Evolutionary conservation across 2,797 vertebrate genomes (phyloP).

Genomic region (Sebastes minor): DNA sequence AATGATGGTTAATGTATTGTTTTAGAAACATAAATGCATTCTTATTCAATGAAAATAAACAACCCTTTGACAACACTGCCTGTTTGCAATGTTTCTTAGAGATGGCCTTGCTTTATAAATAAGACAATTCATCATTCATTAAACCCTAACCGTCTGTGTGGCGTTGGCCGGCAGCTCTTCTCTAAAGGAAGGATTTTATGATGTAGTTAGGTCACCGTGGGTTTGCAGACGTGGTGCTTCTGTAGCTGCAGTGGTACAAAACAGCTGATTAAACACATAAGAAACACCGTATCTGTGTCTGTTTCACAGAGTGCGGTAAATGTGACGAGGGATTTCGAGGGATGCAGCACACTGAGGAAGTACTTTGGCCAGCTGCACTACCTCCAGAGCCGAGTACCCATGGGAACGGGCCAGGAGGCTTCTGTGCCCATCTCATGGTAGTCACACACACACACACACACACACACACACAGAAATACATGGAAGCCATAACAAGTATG

Average conservation of each 20-base stretch:
- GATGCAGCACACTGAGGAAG: constrained; percentile 95
- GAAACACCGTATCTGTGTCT: not conserved
- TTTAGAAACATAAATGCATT: too few relatives aligned
- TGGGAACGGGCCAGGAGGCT: constrained; percentile 91
- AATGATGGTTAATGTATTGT: too few relatives aligned
- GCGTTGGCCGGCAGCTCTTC: too few relatives aligned
- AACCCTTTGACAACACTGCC: too few relatives aligned
- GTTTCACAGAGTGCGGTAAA: constrained; percentile 88
- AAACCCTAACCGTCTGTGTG: too few relatives aligned
- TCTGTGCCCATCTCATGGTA: constrained; percentile 92
- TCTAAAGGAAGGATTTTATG: not conserved
- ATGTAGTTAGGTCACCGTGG: not conserved
- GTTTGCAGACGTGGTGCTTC: not conserved
- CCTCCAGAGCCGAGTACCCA: constrained; percentile 95
- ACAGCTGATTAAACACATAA: not conserved
- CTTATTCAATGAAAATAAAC: too few relatives aligned
- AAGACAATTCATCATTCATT: too few relatives aligned
- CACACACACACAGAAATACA: too few relatives aligned
- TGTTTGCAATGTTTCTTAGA: too few relatives aligned
- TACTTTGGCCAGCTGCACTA: constrained; percentile 98
- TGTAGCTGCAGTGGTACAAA: not conserved
- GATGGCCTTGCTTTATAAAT: too few relatives aligned
- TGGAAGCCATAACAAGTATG: not conserved
- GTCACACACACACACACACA: not conserved
- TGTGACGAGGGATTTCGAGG: constrained; percentile 95